Percentiles rank a stretch among this genome's conserved stretches.
phyloP scores from a whole-genome alignment of 2,113 vertebrate genomes.

The Coptodon bakossiorum region DNA sequence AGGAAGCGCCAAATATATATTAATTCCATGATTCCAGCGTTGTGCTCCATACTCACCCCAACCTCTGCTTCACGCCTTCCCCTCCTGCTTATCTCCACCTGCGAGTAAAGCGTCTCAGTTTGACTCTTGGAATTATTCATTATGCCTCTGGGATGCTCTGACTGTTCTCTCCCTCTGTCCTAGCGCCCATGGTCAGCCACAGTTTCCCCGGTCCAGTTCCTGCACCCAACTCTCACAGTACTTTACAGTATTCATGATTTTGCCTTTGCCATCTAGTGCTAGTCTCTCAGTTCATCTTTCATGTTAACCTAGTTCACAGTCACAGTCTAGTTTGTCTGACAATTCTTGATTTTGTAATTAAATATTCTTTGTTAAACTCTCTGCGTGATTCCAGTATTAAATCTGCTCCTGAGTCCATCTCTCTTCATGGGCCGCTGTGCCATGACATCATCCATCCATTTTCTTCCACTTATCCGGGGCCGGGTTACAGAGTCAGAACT shows the following conservation, averaged over 20 bases:
- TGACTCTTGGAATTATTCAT: not conserved
- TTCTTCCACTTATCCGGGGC: not conserved
- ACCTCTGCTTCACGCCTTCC: not conserved
- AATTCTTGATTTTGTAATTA: not conserved
- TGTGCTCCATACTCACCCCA: not conserved
- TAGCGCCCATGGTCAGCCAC: not conserved
- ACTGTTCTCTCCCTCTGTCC: not conserved
- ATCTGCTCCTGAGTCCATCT: not conserved
- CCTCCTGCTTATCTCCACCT: not conserved
- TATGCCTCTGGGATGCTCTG: not conserved
- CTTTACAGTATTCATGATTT: not conserved
- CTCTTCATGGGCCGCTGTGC: not conserved
- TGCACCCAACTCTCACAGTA: not conserved
- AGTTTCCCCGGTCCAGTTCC: accelerated
- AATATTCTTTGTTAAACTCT: not conserved
- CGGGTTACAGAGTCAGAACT: too few relatives aligned
- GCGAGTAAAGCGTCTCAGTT: not conserved
- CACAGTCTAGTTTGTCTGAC: accelerated
- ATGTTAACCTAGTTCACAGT: accelerated
- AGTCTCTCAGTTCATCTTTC: not conserved
- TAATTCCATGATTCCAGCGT: not conserved
- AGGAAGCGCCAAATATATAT: not conserved
- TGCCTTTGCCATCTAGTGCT: not conserved
- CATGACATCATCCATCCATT: not conserved
- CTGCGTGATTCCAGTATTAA: not conserved